Conservation (phyloP, 2,888 invertebrate genomes). For the Thelaira solivaga region DNA sequence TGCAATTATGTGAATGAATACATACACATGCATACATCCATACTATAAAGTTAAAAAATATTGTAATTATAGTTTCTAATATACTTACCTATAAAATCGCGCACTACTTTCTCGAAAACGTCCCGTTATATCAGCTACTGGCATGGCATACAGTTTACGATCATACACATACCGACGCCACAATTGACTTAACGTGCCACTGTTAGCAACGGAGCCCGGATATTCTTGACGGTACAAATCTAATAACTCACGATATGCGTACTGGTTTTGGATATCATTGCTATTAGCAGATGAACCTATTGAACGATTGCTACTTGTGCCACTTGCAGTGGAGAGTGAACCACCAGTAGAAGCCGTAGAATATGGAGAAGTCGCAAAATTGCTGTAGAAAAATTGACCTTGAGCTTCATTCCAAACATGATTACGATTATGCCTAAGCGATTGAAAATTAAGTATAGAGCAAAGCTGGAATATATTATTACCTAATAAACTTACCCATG, state of each 20-base stretch:
- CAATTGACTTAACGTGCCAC: conserved; percentile 71
- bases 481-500: conserved; percentile 32
- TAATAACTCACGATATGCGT: conserved; percentile 69
- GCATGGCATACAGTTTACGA: conserved; percentile 85
- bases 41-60: no score
- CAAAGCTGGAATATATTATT: background rate
- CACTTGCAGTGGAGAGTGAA: conserved; percentile 37
- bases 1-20: no score
- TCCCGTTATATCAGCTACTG: conserved; percentile 84
- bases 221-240: conserved; percentile 72
- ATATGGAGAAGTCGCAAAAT: conserved; percentile 27
- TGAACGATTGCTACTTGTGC: conserved; percentile 49
- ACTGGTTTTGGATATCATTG: conserved; percentile 59
- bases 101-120: conserved; percentile 86
- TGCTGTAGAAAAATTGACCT: conserved; percentile 36
- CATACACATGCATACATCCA: no score
- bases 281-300: conserved; percentile 20
- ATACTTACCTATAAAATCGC: conserved; percentile 83
- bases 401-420: conserved; percentile 45
- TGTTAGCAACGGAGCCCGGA: conserved; percentile 66
- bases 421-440: conserved; percentile 26
- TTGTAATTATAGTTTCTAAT: no score
- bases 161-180: conserved; percentile 85
- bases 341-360: conserved; percentile 46
- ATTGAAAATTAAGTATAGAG: background rate